Evolutionary conservation across 2,797 vertebrate species (phyloP).

Genomic region (Cichlasoma orientale): DNA sequence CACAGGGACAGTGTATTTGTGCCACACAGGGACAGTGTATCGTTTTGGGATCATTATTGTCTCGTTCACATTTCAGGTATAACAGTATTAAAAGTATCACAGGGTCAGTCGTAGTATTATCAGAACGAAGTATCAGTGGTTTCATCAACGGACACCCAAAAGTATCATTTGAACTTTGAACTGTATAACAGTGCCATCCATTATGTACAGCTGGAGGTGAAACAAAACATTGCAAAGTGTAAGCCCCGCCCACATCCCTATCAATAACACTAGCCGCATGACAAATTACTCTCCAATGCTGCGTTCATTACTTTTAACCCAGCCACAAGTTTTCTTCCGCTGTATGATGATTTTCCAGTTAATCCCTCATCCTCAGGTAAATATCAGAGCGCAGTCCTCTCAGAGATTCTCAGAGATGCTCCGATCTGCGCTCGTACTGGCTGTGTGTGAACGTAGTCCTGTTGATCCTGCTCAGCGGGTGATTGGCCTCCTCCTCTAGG

Average conservation of each 20-base stretch:
- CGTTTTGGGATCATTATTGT: background rate
- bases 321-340: background rate
- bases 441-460: conserved; percentile 70
- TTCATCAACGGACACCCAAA: background rate
- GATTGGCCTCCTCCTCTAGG: conserved; percentile 35
- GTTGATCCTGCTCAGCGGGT: conserved; percentile 74
- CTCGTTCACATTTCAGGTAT: background rate
- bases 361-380: background rate
- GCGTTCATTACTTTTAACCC: background rate
- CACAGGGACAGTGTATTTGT: background rate
- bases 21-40: background rate
- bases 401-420: conserved; percentile 31
- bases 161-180: background rate
- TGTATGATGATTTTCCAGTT: background rate
- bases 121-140: background rate
- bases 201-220: background rate
- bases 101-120: no score
- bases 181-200: background rate
- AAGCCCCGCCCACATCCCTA: background rate
- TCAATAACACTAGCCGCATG: background rate
- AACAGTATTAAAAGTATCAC: background rate
- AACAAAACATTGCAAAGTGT: background rate
- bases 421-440: conserved; percentile 62
- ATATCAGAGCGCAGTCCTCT: background rate
- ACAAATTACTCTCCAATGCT: background rate